Evolutionary conservation across 1,140 invertebrate genomes (phyloP), one percentile per base, ranked within the genome.

Genomic region (Drosophila pseudoobscura): DNA sequence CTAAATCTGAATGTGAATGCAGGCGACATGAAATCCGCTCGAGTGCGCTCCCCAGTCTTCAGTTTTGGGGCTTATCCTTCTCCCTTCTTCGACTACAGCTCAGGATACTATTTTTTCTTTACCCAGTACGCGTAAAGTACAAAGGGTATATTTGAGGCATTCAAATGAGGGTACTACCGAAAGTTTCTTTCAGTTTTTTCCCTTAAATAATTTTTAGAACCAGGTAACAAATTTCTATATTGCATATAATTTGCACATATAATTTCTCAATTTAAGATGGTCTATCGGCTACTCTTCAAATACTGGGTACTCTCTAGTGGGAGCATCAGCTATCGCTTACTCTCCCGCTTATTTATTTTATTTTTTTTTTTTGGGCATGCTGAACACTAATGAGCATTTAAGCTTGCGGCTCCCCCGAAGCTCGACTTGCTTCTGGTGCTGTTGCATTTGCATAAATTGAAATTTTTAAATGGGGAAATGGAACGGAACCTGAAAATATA

Each of bases 391-490:
- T 83, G 83, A 88, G 78, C 75, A 82, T 87, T 88, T 75, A 82
- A 87, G 82, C 71, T 63, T 58, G 49, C 59, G 78, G 72, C 65
- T 80, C 13, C 15, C 9, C 20, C n/a, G 9, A 26, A 22, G 26
- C 22, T 51, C 52, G 43, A 46, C 72, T 52, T 39, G 45, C 43
- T 45, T 46, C 46, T 60, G 11, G 4, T 39, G 61, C 63, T 80
- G 82, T 74, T 87, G 78, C 78, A 87, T 87, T 87, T 87, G 83
- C 82, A 87, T 88, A 87, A 85, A 75, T 78, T 88, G 62, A 78
- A 87, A 65, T 87, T 49, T 51, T 49, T 13, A 53, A 85, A 77
- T 64, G 51, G 57, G 57, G 39, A 22, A 17, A 73, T 51, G 57
- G 54, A 43, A 58, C 69, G 49, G 45, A 60, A 80, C 56, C 13